These are phyloP conservation scores for Acanthurus leucopareius DNA, from an alignment of 2,797 vertebrate genomes.

Conservation along the genomic window DNA sequence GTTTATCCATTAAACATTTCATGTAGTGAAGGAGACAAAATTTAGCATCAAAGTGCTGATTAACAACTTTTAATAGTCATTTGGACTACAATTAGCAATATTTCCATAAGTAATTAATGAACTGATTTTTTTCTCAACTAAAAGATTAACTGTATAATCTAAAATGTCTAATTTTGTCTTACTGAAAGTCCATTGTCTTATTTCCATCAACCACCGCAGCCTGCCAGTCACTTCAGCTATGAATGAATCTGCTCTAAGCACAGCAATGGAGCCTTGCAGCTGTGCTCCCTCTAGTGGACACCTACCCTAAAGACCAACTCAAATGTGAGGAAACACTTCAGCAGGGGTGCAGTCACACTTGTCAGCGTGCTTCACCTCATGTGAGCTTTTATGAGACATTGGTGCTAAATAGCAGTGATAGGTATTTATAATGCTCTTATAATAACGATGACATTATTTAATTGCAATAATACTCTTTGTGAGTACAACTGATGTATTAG, in stretches of 20 bases:
- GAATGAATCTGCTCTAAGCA: slow-evolving; percentile 23
- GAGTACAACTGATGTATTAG: not conserved
- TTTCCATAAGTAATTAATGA: not conserved
- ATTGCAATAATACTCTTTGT: too few species aligned
- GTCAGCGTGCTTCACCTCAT: slow-evolving; percentile 1
- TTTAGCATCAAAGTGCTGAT: not conserved
- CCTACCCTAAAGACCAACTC: slow-evolving; percentile 34
- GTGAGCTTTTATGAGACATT: not conserved
- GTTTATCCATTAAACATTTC: not conserved
- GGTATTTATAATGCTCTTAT: not conserved
- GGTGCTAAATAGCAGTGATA: slow-evolving; percentile 7
- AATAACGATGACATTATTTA: slow-evolving; percentile 5
- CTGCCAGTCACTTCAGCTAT: slow-evolving; percentile 21
- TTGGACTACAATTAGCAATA: too few species aligned
- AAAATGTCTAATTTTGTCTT: not conserved
- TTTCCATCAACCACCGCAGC: slow-evolving; percentile 29
- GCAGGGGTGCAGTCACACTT: slow-evolving; percentile 16
- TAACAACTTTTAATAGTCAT: not conserved
- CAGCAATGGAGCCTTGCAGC: slow-evolving; percentile 49
- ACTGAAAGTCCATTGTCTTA: slow-evolving; percentile 3
- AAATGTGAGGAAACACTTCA: slow-evolving; percentile 7
- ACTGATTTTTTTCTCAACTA: not conserved
- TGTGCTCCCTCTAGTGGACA: slow-evolving; percentile 83
- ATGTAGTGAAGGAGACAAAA: not conserved
- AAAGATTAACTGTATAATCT: not conserved